Conservation (phyloP, 2,888 invertebrate genomes). For the Aphrophora alni region DNA sequence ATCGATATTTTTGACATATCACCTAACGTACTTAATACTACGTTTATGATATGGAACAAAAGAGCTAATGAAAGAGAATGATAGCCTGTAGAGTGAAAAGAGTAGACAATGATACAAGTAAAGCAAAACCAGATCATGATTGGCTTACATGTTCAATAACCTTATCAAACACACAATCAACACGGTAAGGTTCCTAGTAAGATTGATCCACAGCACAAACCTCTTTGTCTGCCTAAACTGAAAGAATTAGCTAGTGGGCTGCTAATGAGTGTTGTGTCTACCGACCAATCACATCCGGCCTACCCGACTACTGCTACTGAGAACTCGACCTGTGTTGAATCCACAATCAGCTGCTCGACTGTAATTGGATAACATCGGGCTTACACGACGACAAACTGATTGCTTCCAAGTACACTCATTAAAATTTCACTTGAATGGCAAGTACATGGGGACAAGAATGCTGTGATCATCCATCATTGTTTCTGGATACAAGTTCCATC, state of each 20-base stretch:
- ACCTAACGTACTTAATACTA: too few relatives aligned
- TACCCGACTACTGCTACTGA: background rate
- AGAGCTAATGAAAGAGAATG: too few relatives aligned
- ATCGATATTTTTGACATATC: too few relatives aligned
- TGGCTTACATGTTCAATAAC: too few relatives aligned
- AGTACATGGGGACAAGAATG: background rate
- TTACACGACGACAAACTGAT: background rate
- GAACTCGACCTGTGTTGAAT: background rate
- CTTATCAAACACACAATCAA: too few relatives aligned
- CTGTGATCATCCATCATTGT: background rate
- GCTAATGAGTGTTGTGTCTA: background rate
- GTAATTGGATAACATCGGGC: background rate
- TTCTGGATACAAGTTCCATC: background rate
- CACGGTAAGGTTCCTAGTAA: too few relatives aligned
- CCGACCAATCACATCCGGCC: background rate
- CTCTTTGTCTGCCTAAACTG: background rate
- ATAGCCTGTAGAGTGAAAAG: too few relatives aligned
- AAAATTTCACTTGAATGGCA: conserved; percentile 6
- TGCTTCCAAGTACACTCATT: background rate
- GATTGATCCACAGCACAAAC: too few relatives aligned
- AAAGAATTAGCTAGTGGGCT: background rate
- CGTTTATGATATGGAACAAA: too few relatives aligned
- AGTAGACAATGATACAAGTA: too few relatives aligned
- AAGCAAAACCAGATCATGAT: too few relatives aligned
- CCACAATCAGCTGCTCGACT: background rate